Conservation (phyloP, 2,888 invertebrate species). For the Sabellastarte sp. region DNA sequence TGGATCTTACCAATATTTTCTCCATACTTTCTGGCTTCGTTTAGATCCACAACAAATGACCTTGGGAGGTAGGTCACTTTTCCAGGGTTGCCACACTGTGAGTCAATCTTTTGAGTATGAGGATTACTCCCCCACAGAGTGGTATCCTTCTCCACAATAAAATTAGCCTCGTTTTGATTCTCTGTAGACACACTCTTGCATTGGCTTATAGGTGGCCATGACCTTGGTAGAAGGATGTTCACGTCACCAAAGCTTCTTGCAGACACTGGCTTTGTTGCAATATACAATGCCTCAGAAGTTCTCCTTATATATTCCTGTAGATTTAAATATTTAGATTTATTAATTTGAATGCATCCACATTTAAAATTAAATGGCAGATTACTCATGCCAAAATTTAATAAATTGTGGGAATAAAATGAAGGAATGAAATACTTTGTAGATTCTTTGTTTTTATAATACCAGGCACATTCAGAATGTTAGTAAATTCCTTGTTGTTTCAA, state of each 20-base stretch:
- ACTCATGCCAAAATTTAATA: too few species aligned
- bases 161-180: background rate
- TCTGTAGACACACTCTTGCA: background rate
- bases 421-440: too few species aligned
- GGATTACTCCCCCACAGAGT: background rate
- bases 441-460: too few species aligned
- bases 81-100: background rate
- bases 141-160: background rate
- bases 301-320: background rate
- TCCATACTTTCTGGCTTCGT: background rate
- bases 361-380: too few species aligned
- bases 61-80: background rate
- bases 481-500: too few species aligned
- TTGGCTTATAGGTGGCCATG: background rate
- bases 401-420: too few species aligned
- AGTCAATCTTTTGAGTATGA: background rate
- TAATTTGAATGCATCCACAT: too few species aligned
- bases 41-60: background rate
- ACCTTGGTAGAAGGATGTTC: background rate
- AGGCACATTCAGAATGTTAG: too few species aligned
- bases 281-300: background rate
- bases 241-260: background rate
- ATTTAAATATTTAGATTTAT: too few species aligned
- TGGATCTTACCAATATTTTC: background rate
- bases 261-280: background rate